Conservation (phyloP, 2,888 invertebrate genomes). For the Osmoderma eremita region DNA sequence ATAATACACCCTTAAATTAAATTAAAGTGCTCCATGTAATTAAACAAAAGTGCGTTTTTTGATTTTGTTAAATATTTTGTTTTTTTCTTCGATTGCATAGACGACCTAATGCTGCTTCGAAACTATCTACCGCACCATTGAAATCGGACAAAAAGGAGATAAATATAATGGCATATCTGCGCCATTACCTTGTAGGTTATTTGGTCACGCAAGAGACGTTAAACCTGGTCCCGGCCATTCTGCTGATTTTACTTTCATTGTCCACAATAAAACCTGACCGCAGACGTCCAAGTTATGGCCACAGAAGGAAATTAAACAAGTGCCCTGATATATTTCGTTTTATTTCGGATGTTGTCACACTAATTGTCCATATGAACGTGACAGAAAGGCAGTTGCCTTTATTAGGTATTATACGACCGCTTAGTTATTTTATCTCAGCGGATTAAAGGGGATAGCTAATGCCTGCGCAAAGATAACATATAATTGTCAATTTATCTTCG, state of each 20-base stretch:
- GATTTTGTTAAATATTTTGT: no score
- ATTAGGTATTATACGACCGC: slow-evolving; percentile 10
- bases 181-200: slow-evolving; percentile 35
- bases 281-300: slow-evolving; percentile 25
- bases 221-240: slow-evolving; percentile 15
- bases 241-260: slow-evolving; percentile 33
- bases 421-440: slow-evolving; percentile 2
- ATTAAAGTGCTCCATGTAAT: no score
- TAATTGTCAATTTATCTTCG: no score
- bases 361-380: slow-evolving; percentile 22
- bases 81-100: no score
- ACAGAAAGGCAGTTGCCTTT: slow-evolving; percentile 13
- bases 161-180: slow-evolving; percentile 27
- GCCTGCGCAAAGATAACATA: no score
- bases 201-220: slow-evolving; percentile 31
- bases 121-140: background rate
- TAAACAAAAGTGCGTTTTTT: no score
- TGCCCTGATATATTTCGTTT: slow-evolving; percentile 30
- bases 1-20: no score
- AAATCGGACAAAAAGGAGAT: slow-evolving; percentile 22
- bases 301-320: slow-evolving; percentile 30
- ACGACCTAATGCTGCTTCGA: no score
- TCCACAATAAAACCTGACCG: slow-evolving; percentile 27
- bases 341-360: slow-evolving; percentile 14
- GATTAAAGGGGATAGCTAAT: background rate